Percentiles rank a stretch among this genome's conserved stretches.
phyloP scores from a whole-genome alignment of 2,888 invertebrate genomes.

The Rotaria macrura region DNA sequence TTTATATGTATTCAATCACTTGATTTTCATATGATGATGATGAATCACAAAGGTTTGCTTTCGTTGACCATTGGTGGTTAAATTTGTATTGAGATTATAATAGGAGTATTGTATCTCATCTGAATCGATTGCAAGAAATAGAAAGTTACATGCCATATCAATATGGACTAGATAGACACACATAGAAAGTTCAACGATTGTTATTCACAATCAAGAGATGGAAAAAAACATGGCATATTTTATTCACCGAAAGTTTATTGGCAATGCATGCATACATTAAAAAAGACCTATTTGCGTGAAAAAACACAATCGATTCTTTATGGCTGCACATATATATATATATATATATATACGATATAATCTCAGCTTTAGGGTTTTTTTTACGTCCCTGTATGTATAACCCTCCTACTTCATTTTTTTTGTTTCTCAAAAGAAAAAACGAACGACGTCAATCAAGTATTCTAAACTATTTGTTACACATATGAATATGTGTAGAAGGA shows the following conservation, averaged over 20 bases:
- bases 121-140: neutral
- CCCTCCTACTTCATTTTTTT: neutral
- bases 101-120: neutral
- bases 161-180: neutral
- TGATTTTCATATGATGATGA: neutral
- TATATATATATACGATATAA: neutral
- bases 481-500: neutral
- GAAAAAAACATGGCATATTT: neutral
- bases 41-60: neutral
- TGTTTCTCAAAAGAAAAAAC: neutral
- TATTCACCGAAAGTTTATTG: neutral
- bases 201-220: neutral
- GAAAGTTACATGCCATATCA: neutral
- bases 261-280: neutral
- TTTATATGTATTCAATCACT: neutral
- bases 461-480: neutral
- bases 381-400: neutral
- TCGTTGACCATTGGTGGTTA: neutral
- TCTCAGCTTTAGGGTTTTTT: neutral
- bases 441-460: neutral
- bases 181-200: neutral
- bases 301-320: neutral
- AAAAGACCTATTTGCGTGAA: neutral
- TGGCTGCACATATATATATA: neutral
- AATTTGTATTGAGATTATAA: neutral